Evolutionary conservation across 2,888 invertebrate genomes (phyloP), one percentile per base, ranked within the genome.

Genomic region (Aethes cnicana): DNA sequence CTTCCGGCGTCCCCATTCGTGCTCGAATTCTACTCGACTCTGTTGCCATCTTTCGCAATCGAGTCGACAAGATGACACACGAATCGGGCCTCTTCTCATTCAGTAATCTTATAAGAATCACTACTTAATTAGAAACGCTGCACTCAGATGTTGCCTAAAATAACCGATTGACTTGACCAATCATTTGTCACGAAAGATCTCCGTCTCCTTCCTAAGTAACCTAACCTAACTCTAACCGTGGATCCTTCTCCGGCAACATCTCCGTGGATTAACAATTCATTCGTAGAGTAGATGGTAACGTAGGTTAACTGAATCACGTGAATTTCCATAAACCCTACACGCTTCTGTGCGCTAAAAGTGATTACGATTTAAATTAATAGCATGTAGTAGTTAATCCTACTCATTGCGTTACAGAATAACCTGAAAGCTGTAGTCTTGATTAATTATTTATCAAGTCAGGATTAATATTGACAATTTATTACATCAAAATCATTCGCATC

Each of bases 161-260:
- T n/a, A n/a, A n/a, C n/a, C n/a, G n/a, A n/a, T n/a, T n/a, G n/a
- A n/a, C n/a, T n/a, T n/a, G n/a, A n/a, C n/a, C n/a, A n/a, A n/a
- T n/a, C n/a, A n/a, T n/a, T n/a, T n/a, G n/a, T n/a, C n/a, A n/a
- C n/a, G n/a, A n/a, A n/a, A n/a, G n/a, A n/a, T n/a, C n/a, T n/a
- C n/a, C n/a, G n/a, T n/a, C n/a, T n/a, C n/a, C n/a, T n/a, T n/a
- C n/a, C n/a, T n/a, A n/a, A n/a, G n/a, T n/a, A n/a, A n/a, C n/a
- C n/a, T n/a, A n/a, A n/a, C n/a, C n/a, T n/a, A n/a, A n/a, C n/a
- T n/a, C n/a, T n/a, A n/a, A n/a, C 8, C 16, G 9, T 18, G 53
- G 48, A 62, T 54, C 54, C 44, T 46, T 55, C 43, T 30, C 68
- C 64, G 83, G 84, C 90, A 90, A 89, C 90, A 88, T 90, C 86